Percentiles rank a stretch among this genome's conserved stretches.
Conservation (phyloP, 2,113 vertebrate genomes). For the Stercorarius parasiticus region DNA sequence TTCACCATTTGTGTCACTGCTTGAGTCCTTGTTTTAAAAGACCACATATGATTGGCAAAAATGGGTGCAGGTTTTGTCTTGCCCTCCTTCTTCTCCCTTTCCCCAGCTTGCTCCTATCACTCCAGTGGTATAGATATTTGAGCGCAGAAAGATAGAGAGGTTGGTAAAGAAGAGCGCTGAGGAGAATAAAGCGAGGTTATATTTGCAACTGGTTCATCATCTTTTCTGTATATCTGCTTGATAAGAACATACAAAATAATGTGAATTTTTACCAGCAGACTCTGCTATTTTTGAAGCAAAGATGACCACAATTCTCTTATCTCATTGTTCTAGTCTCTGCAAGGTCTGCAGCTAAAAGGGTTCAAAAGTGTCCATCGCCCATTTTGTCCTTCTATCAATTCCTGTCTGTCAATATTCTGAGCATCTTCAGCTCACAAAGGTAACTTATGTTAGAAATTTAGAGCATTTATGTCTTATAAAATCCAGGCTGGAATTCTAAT, state of each 20-base stretch:
- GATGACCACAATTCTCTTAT: neutral
- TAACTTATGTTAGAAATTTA: neutral
- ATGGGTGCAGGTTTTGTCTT: neutral
- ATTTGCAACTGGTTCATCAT: neutral
- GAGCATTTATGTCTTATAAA: neutral
- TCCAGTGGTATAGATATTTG: neutral
- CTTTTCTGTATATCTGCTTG: neutral
- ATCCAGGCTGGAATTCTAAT: neutral
- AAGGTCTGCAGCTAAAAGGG: neutral
- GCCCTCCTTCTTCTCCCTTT: neutral
- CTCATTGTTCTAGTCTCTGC: neutral
- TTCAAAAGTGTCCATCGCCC: neutral
- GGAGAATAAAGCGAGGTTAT: neutral
- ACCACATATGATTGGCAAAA: neutral
- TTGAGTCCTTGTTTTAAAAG: neutral
- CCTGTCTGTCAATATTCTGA: neutral
- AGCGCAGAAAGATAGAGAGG: neutral
- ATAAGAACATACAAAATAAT: neutral
- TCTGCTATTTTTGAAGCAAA: neutral
- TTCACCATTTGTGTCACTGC: neutral
- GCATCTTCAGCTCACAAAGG: neutral
- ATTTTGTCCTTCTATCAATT: neutral
- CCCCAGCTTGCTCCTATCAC: neutral
- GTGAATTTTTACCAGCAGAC: neutral
- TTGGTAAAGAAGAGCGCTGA: neutral